phyloP scores from a whole-genome alignment of 2,113 vertebrate genomes.

The Cygnus atratus region DNA sequence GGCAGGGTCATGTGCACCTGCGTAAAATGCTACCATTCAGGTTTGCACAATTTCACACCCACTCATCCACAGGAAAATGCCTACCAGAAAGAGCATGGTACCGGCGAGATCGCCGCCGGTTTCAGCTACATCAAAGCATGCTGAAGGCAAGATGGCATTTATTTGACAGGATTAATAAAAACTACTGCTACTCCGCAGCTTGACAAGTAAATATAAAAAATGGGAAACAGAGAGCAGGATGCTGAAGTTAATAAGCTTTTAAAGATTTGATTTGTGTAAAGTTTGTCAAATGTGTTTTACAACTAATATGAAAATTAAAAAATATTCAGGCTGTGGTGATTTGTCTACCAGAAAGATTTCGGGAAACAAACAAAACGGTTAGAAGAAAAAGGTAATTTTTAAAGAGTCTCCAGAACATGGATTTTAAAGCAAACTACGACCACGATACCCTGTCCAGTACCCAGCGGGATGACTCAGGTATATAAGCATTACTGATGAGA shows the following conservation, averaged over 20 bases:
- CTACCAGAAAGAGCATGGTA: not conserved
- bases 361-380: not conserved
- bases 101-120: fast-evolving
- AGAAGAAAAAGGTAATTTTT: not conserved
- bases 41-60: slow-evolving; percentile 66
- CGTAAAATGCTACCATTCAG: slow-evolving; percentile 62
- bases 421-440: not conserved
- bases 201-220: not conserved
- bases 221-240: not conserved
- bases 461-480: slow-evolving; percentile 37
- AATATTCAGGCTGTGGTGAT: not conserved
- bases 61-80: slow-evolving; percentile 14
- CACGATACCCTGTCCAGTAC: not conserved
- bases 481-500: slow-evolving; percentile 23
- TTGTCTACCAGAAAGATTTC: not conserved
- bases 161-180: not conserved
- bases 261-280: not conserved
- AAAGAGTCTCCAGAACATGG: not conserved
- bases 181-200: not conserved
- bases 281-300: not conserved
- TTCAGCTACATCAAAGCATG: not conserved
- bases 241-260: not conserved
- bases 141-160: not conserved
- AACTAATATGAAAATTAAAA: not conserved
- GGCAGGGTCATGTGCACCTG: slow-evolving; percentile 6